These are phyloP conservation scores for Drosophila niveifrons DNA, from an alignment of 2,888 invertebrate species.

Conservation along the genomic window DNA sequence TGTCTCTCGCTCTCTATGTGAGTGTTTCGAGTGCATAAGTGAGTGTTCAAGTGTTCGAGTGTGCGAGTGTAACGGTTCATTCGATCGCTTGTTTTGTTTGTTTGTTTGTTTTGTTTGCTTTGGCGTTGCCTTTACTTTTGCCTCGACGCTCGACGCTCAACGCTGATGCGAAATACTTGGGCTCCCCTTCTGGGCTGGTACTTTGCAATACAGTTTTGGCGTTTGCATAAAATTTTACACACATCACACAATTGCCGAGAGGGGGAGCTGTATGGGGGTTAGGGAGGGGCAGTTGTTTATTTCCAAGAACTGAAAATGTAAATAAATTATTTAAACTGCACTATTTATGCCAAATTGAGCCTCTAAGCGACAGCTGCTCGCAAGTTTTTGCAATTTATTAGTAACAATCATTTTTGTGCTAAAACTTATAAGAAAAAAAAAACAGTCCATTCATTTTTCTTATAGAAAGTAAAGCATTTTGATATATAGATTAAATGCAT, in stretches of 20 bases:
- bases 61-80: constrained; percentile 41
- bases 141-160: not conserved
- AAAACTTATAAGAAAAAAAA: no score
- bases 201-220: constrained; percentile 53
- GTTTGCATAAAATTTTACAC: constrained; percentile 42
- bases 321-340: constrained; percentile 3
- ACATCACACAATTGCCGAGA: constrained; percentile 1
- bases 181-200: constrained; percentile 12
- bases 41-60: constrained; percentile 15
- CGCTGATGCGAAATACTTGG: not conserved
- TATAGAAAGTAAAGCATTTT: no score
- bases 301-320: constrained; percentile 20
- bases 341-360: not conserved
- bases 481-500: no score
- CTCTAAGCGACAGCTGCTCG: not conserved
- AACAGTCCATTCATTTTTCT: no score
- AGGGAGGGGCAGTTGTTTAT: not conserved
- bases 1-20: constrained; percentile 11
- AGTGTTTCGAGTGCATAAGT: constrained; percentile 24
- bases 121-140: constrained; percentile 13
- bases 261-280: not conserved
- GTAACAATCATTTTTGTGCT: no score
- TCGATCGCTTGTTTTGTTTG: constrained; percentile 56
- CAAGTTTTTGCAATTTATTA: not conserved
- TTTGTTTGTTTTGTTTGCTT: constrained; percentile 21